Percentiles rank a stretch among this genome's conserved stretches.
phyloP scores from a whole-genome alignment of 2,888 invertebrate species.

The Hypomecis atomaria region DNA sequence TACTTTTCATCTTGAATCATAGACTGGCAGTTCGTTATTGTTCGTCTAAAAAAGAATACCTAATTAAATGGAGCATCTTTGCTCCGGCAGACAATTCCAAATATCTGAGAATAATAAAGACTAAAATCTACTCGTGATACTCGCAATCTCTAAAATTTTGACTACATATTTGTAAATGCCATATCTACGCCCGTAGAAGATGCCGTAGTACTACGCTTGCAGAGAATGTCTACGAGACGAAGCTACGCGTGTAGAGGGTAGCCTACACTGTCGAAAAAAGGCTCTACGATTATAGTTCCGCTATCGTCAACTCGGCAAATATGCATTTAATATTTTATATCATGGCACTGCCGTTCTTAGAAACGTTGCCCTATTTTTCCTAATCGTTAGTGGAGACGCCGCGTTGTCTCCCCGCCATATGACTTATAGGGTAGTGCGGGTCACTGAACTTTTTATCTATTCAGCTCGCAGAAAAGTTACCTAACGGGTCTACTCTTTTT shows the following conservation, averaged over 20 bases:
- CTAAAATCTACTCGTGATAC: no score
- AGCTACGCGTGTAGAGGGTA: neutral
- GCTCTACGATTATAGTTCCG: neutral
- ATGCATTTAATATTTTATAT: conserved; percentile 11
- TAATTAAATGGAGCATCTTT: no score
- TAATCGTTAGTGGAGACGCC: conserved; percentile 29
- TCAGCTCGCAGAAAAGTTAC: conserved; percentile 3
- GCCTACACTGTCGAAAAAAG: neutral
- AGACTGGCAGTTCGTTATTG: no score
- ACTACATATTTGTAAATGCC: neutral
- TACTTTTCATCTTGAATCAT: no score
- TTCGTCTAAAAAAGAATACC: no score
- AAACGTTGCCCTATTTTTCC: conserved; percentile 36
- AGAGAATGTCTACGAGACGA: neutral
- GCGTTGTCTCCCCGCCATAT: conserved; percentile 27
- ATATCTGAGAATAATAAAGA: no score
- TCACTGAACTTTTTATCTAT: conserved; percentile 21
- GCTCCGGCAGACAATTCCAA: no score
- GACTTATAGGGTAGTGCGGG: conserved; percentile 28
- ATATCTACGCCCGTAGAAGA: neutral
- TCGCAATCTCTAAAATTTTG: no score
- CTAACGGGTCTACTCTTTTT: neutral
- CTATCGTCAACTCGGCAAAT: neutral
- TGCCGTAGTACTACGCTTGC: neutral
- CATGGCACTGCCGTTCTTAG: conserved; percentile 2